phyloP scores from a whole-genome alignment of 2,888 invertebrate species.

The Esperia sulphurella region DNA sequence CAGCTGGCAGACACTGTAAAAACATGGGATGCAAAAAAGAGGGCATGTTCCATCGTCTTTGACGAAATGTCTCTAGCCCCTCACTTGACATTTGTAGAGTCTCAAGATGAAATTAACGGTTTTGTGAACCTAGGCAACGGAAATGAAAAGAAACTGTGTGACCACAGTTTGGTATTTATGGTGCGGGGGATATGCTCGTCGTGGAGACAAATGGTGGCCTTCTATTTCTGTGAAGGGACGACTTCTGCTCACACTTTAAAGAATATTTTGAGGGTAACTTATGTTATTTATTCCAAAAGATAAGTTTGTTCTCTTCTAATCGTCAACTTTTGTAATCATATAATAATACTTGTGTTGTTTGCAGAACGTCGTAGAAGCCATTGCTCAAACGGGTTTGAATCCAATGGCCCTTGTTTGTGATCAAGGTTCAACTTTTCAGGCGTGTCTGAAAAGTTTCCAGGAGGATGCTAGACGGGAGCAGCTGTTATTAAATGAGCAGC shows the following conservation, averaged over 20 bases:
- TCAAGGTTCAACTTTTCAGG: constrained; percentile 22
- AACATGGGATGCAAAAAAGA: constrained; percentile 11
- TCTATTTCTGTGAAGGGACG: constrained; percentile 24
- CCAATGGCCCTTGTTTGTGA: constrained; percentile 21
- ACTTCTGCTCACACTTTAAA: constrained; percentile 13
- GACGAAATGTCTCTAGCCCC: constrained; percentile 21
- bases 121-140: constrained; percentile 13
- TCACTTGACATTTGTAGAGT: constrained; percentile 14
- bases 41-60: constrained; percentile 20
- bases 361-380: constrained; percentile 10
- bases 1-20: too few species aligned
- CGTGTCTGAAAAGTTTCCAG: constrained; percentile 13
- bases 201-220: constrained; percentile 17
- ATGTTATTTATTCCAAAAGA: neutral
- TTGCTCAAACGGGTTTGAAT: constrained; percentile 15
- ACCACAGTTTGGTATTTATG: constrained; percentile 24
- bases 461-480: constrained; percentile 7
- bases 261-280: constrained; percentile 17
- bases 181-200: constrained; percentile 16
- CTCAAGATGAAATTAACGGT: too few species aligned
- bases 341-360: neutral
- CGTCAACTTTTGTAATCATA: neutral
- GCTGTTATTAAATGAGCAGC: neutral
- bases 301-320: neutral
- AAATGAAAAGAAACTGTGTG: constrained; percentile 9